Evolutionary conservation across 2,888 invertebrate species (phyloP).

Genomic region (Ophion slaviceki): DNA sequence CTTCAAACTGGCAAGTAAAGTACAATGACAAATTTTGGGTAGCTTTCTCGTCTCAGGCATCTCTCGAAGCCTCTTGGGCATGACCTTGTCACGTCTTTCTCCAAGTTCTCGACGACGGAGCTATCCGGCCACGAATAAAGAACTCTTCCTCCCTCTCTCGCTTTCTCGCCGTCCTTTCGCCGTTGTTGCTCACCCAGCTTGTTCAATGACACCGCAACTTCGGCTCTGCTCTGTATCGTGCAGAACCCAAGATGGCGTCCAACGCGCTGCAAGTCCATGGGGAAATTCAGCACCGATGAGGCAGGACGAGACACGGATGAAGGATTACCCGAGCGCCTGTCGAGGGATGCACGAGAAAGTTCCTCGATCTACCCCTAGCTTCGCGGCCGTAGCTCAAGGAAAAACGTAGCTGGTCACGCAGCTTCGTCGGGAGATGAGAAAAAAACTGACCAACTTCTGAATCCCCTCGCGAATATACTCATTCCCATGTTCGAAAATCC

Average conservation of each 20-base stretch:
- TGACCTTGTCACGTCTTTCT: background rate
- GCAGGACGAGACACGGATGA: background rate
- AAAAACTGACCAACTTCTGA: constrained; percentile 36
- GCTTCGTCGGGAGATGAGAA: constrained; percentile 30
- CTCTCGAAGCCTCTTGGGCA: background rate
- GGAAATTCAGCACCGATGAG: constrained; percentile 51
- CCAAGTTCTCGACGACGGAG: background rate
- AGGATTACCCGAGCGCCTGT: background rate
- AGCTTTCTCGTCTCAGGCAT: no score
- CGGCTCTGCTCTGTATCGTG: background rate
- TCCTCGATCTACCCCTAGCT: constrained; percentile 16
- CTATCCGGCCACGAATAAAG: background rate
- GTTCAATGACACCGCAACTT: background rate
- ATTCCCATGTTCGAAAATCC: no score
- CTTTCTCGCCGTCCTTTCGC: background rate
- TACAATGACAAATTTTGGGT: background rate
- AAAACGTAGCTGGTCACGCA: background rate
- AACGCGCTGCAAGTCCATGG: constrained; percentile 39
- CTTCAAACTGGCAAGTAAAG: no score
- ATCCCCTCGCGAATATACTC: no score
- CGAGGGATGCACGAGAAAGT: constrained; percentile 20
- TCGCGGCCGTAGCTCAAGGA: background rate
- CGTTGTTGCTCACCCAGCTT: constrained; percentile 1
- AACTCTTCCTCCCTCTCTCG: background rate
- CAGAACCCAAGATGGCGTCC: constrained; percentile 20